Conservation (phyloP, 1,140 invertebrate species). For the Calliopsis andreniformis region DNA sequence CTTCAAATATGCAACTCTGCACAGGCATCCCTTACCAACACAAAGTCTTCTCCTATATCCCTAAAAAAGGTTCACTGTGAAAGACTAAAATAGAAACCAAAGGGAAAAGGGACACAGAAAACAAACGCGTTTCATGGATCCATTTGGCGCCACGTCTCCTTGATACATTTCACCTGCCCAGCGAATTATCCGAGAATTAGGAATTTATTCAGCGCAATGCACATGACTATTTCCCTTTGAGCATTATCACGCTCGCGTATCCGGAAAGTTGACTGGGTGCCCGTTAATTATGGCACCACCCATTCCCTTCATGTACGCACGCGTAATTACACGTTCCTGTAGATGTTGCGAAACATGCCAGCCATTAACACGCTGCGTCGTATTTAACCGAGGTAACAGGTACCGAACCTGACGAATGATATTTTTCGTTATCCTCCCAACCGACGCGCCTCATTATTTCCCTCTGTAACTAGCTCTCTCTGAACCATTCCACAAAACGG, state of each 20-base stretch:
- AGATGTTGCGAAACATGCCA: background rate
- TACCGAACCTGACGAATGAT: background rate
- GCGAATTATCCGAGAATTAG: background rate
- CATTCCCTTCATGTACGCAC: conserved; percentile 2
- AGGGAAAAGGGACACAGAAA: too few species aligned
- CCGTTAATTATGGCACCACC: conserved; percentile 21
- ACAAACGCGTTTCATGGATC: background rate
- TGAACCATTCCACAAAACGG: too few species aligned
- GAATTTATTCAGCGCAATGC: background rate
- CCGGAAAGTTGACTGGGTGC: background rate
- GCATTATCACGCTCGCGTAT: conserved; percentile 7
- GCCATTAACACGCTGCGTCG: background rate
- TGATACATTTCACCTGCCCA: background rate
- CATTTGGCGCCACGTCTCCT: background rate
- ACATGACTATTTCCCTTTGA: background rate
- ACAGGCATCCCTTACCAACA: too few species aligned
- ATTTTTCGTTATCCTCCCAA: conserved; percentile 1
- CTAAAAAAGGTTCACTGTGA: too few species aligned
- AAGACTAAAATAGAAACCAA: too few species aligned
- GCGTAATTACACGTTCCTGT: conserved; percentile 10
- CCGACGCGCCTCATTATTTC: background rate
- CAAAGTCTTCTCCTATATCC: too few species aligned
- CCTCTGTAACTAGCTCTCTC: too few species aligned
- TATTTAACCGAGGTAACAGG: conserved; percentile 6
- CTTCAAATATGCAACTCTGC: too few species aligned